phyloP scores from a whole-genome alignment of 2,113 vertebrate species.

The Colossoma macropomum region DNA sequence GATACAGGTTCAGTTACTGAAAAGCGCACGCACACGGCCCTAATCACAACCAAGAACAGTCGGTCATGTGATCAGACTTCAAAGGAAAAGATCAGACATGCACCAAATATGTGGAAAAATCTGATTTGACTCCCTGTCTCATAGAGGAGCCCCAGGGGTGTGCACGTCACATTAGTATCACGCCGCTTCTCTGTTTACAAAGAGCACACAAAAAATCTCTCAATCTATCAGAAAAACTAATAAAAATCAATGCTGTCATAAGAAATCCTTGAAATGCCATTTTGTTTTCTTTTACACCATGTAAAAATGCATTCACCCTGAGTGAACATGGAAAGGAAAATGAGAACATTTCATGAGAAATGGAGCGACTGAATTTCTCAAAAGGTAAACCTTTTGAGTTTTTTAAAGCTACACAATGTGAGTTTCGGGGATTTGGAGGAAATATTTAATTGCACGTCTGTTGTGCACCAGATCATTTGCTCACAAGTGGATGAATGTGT shows the following conservation, averaged over 20 bases:
- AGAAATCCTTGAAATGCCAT: too few species aligned
- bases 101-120: constrained; percentile 9
- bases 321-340: too few species aligned
- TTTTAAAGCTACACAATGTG: too few species aligned
- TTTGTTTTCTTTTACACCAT: too few species aligned
- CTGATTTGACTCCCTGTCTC: not conserved
- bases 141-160: not conserved
- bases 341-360: too few species aligned
- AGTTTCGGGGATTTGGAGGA: too few species aligned
- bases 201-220: not conserved
- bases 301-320: too few species aligned
- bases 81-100: not conserved
- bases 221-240: not conserved
- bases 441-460: too few species aligned
- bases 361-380: too few species aligned
- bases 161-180: not conserved
- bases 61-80: not conserved
- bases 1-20: not conserved
- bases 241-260: not conserved
- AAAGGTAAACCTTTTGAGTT: too few species aligned
- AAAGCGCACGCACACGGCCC: not conserved
- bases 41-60: not conserved
- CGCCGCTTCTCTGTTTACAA: not conserved
- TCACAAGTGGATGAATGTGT: too few species aligned
- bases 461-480: too few species aligned